phyloP scores from a whole-genome alignment of 2,797 vertebrate species.

The Semaprochilodus insignis region DNA sequence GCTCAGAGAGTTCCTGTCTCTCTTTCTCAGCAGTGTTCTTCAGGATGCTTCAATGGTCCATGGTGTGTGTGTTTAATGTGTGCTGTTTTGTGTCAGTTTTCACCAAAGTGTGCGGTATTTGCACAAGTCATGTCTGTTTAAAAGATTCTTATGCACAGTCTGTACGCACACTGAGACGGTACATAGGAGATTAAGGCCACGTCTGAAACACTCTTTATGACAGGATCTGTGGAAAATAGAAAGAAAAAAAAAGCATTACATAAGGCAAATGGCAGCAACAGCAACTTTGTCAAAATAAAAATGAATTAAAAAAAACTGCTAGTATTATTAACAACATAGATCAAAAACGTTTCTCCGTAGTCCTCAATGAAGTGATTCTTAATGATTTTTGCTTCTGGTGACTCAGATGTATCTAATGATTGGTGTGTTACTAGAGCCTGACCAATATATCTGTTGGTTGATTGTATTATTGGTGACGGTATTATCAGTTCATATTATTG shows the following conservation, averaged over 20 bases:
- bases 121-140: slow-evolving; percentile 20
- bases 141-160: slow-evolving; percentile 39
- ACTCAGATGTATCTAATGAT: too few relatives aligned
- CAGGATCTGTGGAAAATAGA: slow-evolving; percentile 59
- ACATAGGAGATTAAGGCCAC: slow-evolving; percentile 84
- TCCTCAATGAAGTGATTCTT: too few relatives aligned
- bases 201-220: slow-evolving; percentile 74
- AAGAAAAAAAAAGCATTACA: neutral
- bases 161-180: slow-evolving; percentile 76
- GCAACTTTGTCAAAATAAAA: neutral
- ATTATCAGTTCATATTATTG: too few relatives aligned
- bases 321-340: too few relatives aligned
- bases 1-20: slow-evolving; percentile 40
- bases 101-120: neutral
- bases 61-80: slow-evolving; percentile 15
- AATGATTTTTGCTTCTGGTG: too few relatives aligned
- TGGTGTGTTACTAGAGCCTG: too few relatives aligned
- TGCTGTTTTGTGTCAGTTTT: slow-evolving; percentile 36
- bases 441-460: too few relatives aligned
- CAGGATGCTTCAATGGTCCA: slow-evolving; percentile 41
- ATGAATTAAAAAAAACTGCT: neutral
- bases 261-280: neutral
- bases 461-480: too few relatives aligned
- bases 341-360: too few relatives aligned
- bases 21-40: slow-evolving; percentile 42